phyloP scores from a whole-genome alignment of 2,888 invertebrate species.

The Clistopyga incitator region DNA sequence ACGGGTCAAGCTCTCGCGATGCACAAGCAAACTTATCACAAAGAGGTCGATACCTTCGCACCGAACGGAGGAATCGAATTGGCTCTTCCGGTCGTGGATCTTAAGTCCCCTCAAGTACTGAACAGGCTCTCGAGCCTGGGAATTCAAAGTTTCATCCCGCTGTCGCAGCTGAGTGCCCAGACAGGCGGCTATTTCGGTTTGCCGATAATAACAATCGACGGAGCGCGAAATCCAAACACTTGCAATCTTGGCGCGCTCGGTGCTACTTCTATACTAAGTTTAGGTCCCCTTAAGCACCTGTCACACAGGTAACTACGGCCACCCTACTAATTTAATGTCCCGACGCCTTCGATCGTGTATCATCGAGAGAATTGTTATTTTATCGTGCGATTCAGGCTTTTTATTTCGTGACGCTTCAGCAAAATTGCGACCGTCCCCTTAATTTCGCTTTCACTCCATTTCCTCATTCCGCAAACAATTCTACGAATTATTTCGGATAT shows the following conservation, averaged over 20 bases:
- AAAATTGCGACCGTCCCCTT: too few species aligned
- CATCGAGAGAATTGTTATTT: constrained; percentile 16
- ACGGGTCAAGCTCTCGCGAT: constrained; percentile 86
- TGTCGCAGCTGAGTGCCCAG: constrained; percentile 87
- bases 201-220: constrained; percentile 89
- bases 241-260: constrained; percentile 88
- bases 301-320: constrained; percentile 81
- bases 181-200: constrained; percentile 89
- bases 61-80: constrained; percentile 86
- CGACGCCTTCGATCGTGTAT: background rate
- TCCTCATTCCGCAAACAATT: too few species aligned
- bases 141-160: constrained; percentile 90
- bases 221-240: constrained; percentile 86
- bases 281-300: constrained; percentile 89
- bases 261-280: constrained; percentile 89
- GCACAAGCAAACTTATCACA: constrained; percentile 88
- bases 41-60: constrained; percentile 82
- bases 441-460: too few species aligned
- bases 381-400: constrained; percentile 11
- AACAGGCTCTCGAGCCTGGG: constrained; percentile 88
- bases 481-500: too few species aligned
- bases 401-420: constrained; percentile 8
- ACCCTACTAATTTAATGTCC: constrained; percentile 54
- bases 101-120: constrained; percentile 89
- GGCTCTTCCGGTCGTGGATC: constrained; percentile 90